phyloP scores from a whole-genome alignment of 2,113 vertebrate genomes.

The Channa argus region DNA sequence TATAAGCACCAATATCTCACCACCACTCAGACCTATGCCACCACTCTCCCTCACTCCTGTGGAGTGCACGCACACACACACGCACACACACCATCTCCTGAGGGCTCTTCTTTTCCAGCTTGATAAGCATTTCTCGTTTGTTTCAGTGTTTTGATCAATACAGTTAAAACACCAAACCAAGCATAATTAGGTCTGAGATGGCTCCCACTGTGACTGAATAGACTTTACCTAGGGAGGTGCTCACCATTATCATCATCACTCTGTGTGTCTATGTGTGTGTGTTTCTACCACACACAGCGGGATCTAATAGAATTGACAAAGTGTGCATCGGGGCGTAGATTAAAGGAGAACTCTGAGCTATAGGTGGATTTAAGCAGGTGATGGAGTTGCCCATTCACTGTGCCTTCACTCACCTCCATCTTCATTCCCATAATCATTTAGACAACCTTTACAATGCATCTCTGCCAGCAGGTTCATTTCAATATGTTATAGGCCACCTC shows the following conservation, averaged over 20 bases:
- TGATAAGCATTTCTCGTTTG: slow-evolving; percentile 78
- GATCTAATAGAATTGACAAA: slow-evolving; percentile 80
- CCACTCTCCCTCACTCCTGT: slow-evolving; percentile 63
- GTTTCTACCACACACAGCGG: slow-evolving; percentile 48
- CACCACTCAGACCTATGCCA: slow-evolving; percentile 58
- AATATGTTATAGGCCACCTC: slow-evolving; percentile 71
- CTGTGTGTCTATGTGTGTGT: slow-evolving; percentile 38
- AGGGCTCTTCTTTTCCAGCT: slow-evolving; percentile 70
- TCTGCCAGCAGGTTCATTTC: slow-evolving; percentile 67
- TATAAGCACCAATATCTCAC: slow-evolving; percentile 71
- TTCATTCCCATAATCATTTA: slow-evolving; percentile 77
- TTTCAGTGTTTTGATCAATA: slow-evolving; percentile 77
- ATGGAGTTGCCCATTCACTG: slow-evolving; percentile 63
- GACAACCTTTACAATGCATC: slow-evolving; percentile 76
- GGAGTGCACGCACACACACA: slow-evolving; percentile 20
- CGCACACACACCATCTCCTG: slow-evolving; percentile 32
- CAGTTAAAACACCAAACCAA: slow-evolving; percentile 77
- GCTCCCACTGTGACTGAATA: slow-evolving; percentile 67
- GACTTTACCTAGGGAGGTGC: slow-evolving; percentile 67
- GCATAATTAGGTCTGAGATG: slow-evolving; percentile 75
- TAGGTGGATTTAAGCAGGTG: slow-evolving; percentile 71
- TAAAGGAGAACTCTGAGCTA: slow-evolving; percentile 70
- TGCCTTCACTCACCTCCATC: slow-evolving; percentile 65
- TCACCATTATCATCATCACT: slow-evolving; percentile 70
- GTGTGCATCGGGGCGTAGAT: slow-evolving; percentile 66